A percentile compares a stretch with the other conserved stretches of the same genome.
These are phyloP conservation scores for Zootoca vivipara DNA, from an alignment of 2,113 vertebrate species.

Conservation along the genomic window DNA sequence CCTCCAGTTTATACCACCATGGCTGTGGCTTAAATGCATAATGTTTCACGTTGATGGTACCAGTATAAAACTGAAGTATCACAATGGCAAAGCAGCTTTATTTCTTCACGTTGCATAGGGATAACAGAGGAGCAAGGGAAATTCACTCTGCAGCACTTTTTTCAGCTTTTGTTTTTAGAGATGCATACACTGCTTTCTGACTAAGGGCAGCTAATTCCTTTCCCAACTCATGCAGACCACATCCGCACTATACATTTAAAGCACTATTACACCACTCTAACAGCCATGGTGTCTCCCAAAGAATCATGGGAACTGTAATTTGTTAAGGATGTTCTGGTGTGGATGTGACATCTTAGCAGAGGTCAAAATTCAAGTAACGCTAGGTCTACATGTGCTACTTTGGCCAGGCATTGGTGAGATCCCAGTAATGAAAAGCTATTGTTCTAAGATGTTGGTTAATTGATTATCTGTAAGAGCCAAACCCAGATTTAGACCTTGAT, in stretches of 20 bases:
- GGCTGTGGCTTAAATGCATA: not conserved
- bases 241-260: too few relatives aligned
- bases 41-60: not conserved
- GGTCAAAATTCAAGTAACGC: not conserved
- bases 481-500: not conserved
- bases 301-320: too few relatives aligned
- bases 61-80: not conserved
- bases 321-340: too few relatives aligned
- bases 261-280: too few relatives aligned
- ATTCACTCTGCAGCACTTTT: not conserved
- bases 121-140: not conserved
- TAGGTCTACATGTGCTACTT: not conserved
- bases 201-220: not conserved
- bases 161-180: not conserved
- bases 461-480: not conserved
- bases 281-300: too few relatives aligned
- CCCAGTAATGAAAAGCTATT: not conserved
- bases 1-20: slow-evolving; percentile 2
- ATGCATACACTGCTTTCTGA: not conserved
- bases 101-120: not conserved
- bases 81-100: not conserved
- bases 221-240: not conserved
- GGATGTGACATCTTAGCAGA: not conserved
- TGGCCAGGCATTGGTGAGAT: not conserved
- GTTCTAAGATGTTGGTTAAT: not conserved